These are phyloP conservation scores for Triops longicaudatus DNA, from an alignment of 1,140 invertebrate species.

Conservation along the genomic window DNA sequence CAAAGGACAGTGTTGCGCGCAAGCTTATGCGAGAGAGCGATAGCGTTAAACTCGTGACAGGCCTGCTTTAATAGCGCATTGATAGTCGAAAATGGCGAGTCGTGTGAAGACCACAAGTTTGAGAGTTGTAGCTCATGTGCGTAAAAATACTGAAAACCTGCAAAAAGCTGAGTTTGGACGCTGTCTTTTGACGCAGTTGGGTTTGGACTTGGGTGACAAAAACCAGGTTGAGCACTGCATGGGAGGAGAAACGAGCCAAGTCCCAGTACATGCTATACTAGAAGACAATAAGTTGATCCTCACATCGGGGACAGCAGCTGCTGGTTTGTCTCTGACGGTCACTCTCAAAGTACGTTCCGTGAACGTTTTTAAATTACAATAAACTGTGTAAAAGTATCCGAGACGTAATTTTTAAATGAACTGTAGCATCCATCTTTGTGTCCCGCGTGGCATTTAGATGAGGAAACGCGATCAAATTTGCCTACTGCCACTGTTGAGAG, in stretches of 20 bases:
- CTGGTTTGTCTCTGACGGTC: not conserved
- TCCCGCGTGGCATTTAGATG: constrained; percentile 17
- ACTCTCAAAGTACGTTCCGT: not conserved
- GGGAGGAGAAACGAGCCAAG: not conserved
- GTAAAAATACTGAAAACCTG: not conserved
- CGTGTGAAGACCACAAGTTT: not conserved
- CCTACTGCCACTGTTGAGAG: constrained; percentile 21
- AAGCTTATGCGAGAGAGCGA: not conserved
- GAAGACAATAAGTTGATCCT: not conserved
- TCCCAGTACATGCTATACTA: not conserved
- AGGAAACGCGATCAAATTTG: not conserved
- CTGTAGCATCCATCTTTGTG: constrained; percentile 19
- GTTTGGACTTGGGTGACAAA: not conserved
- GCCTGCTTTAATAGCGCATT: not conserved
- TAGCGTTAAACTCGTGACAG: not conserved
- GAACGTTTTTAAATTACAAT: not conserved
- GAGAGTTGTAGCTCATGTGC: not conserved
- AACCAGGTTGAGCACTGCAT: not conserved
- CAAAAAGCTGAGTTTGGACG: not conserved
- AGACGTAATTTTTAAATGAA: not conserved
- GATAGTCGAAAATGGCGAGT: not conserved
- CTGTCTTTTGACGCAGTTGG: not conserved
- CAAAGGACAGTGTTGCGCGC: not conserved
- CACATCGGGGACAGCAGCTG: not conserved
- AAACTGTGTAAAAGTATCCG: not conserved